Conservation (phyloP, 2,888 invertebrate genomes). For the Hoplodrina blanda region DNA sequence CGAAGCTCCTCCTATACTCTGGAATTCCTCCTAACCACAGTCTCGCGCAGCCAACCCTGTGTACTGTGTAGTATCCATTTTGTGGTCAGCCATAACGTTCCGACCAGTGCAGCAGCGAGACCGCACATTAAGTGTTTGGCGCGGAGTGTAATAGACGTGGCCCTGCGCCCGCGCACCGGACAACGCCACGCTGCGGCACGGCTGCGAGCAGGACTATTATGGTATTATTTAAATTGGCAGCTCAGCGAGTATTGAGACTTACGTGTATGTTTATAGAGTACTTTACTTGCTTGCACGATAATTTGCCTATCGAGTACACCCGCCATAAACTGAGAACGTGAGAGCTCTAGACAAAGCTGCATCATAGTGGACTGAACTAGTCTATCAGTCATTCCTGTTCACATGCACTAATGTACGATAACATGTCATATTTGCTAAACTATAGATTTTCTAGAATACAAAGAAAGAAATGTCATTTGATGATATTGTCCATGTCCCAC, state of each 20-base stretch:
- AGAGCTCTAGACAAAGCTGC: neutral
- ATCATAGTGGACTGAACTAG: neutral
- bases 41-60: neutral
- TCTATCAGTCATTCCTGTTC: neutral
- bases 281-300: neutral
- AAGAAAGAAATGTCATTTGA: too few species aligned
- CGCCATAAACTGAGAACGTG: neutral
- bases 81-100: conserved; percentile 16
- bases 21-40: neutral
- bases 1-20: neutral
- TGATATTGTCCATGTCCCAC: too few species aligned
- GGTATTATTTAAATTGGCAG: conserved; percentile 47
- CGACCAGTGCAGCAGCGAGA: conserved; percentile 24
- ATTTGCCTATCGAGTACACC: neutral
- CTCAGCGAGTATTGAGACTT: neutral
- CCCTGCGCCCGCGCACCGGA: conserved; percentile 38
- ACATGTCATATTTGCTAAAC: neutral
- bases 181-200: conserved; percentile 17
- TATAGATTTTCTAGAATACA: neutral
- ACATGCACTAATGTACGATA: neutral
- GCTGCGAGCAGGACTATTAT: conserved; percentile 17
- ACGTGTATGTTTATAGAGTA: neutral
- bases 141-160: conserved; percentile 13
- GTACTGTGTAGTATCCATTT: neutral
- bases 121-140: conserved; percentile 35